phyloP scores from a whole-genome alignment of 1,140 invertebrate genomes.

The Hyles euphorbiae region DNA sequence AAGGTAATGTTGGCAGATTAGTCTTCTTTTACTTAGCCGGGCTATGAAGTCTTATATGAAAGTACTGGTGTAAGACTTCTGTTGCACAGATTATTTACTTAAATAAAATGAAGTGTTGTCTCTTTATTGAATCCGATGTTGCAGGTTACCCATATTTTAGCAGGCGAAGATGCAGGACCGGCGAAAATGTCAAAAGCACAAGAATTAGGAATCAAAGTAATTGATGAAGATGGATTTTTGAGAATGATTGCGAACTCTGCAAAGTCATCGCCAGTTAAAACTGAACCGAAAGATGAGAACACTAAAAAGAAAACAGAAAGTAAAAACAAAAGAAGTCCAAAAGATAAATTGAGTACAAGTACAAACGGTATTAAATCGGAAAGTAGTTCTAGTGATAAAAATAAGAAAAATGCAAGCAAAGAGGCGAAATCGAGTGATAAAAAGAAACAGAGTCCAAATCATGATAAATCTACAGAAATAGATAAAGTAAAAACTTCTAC shows the following conservation, averaged over 20 bases:
- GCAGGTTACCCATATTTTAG: slow-evolving; percentile 87
- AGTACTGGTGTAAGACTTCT: no score
- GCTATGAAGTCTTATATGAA: no score
- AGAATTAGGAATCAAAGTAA: slow-evolving; percentile 80
- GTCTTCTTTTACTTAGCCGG: no score
- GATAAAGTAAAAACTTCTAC: no score
- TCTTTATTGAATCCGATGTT: neutral
- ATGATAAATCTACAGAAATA: no score
- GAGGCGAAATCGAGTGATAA: neutral
- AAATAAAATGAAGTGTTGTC: no score
- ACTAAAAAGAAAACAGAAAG: slow-evolving; percentile 13
- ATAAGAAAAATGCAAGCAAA: neutral
- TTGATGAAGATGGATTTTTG: slow-evolving; percentile 90
- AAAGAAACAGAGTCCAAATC: no score
- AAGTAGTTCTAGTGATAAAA: neutral
- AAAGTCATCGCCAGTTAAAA: slow-evolving; percentile 11
- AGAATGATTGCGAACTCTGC: slow-evolving; percentile 80
- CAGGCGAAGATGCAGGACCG: slow-evolving; percentile 89
- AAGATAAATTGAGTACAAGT: slow-evolving; percentile 10
- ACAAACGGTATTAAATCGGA: neutral
- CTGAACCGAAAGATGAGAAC: slow-evolving; percentile 18
- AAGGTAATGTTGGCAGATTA: slow-evolving; percentile 66
- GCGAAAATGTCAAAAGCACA: slow-evolving; percentile 88
- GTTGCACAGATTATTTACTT: no score
- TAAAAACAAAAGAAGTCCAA: slow-evolving; percentile 20